Conservation (phyloP, 2,888 invertebrate genomes). For the Sarcophaga caerulescens region DNA sequence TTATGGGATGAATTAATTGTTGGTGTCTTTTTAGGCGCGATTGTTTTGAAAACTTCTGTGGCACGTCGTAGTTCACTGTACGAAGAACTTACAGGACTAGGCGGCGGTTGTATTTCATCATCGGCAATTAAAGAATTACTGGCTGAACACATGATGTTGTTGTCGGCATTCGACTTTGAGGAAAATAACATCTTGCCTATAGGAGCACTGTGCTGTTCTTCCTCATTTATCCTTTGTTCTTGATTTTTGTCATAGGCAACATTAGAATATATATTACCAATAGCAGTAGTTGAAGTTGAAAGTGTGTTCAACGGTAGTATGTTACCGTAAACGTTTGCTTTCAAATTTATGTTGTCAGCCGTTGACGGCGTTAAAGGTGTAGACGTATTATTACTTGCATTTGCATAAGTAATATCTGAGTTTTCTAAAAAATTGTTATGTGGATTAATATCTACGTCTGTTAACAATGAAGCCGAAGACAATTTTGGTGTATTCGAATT, state of each 20-base stretch:
- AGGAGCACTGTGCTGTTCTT: slow-evolving; percentile 82
- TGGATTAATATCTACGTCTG: slow-evolving; percentile 37
- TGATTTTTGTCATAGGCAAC: slow-evolving; percentile 39
- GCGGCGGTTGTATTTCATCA: slow-evolving; percentile 90
- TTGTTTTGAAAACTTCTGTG: slow-evolving; percentile 84
- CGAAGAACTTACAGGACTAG: slow-evolving; percentile 94
- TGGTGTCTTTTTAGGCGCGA: slow-evolving; percentile 31
- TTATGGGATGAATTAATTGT: slow-evolving; percentile 14
- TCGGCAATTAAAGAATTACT: slow-evolving; percentile 69
- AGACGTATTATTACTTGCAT: slow-evolving; percentile 34
- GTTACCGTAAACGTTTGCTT: slow-evolving; percentile 57
- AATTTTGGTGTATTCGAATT: slow-evolving; percentile 70
- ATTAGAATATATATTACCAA: slow-evolving; percentile 63
- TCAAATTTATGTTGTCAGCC: background rate
- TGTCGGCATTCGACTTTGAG: slow-evolving; percentile 30
- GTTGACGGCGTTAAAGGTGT: background rate
- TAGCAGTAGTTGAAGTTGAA: background rate
- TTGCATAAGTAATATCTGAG: slow-evolving; percentile 45
- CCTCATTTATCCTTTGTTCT: background rate
- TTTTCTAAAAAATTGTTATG: slow-evolving; percentile 39
- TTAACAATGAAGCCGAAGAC: slow-evolving; percentile 71
- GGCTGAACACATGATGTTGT: slow-evolving; percentile 5
- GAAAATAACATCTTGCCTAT: slow-evolving; percentile 82
- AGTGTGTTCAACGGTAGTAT: background rate
- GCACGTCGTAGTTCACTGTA: slow-evolving; percentile 93